Evolutionary conservation across 2,113 vertebrate species (phyloP).

Genomic region (Myiozetetes cayanensis): DNA sequence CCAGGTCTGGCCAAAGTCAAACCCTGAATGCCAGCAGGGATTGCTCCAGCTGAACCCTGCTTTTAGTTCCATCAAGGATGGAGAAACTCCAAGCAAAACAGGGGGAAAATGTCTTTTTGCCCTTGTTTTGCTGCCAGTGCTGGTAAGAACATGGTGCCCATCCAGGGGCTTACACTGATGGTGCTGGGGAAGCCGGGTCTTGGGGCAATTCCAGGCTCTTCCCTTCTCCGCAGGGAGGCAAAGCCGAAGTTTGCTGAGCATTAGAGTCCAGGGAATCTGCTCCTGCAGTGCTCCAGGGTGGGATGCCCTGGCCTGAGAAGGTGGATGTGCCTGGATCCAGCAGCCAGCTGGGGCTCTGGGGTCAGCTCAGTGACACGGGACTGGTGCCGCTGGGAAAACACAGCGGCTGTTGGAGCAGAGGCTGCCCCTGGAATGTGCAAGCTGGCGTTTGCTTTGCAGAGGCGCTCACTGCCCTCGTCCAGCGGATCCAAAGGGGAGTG

Average conservation of each 20-base stretch:
- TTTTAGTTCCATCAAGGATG: neutral
- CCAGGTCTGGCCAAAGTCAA: neutral
- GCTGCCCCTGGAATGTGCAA: neutral
- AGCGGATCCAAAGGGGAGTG: accelerated
- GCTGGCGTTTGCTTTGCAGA: neutral
- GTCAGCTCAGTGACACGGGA: neutral
- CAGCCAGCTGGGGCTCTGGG: neutral
- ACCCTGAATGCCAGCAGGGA: neutral
- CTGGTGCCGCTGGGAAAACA: neutral
- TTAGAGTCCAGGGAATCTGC: neutral
- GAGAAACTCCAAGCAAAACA: neutral
- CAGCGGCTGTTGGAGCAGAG: neutral
- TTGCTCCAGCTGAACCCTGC: neutral
- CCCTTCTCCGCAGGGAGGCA: neutral
- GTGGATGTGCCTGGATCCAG: neutral
- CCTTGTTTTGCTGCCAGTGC: neutral
- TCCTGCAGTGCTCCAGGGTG: accelerated
- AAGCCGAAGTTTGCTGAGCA: accelerated
- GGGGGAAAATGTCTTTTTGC: accelerated
- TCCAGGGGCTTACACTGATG: accelerated
- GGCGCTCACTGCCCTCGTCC: neutral
- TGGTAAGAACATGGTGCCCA: accelerated
- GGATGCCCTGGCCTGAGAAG: accelerated
- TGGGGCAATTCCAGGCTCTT: neutral
- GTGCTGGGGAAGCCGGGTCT: accelerated